phyloP scores from a whole-genome alignment of 1,140 invertebrate species.

The Cotesia glomerata region DNA sequence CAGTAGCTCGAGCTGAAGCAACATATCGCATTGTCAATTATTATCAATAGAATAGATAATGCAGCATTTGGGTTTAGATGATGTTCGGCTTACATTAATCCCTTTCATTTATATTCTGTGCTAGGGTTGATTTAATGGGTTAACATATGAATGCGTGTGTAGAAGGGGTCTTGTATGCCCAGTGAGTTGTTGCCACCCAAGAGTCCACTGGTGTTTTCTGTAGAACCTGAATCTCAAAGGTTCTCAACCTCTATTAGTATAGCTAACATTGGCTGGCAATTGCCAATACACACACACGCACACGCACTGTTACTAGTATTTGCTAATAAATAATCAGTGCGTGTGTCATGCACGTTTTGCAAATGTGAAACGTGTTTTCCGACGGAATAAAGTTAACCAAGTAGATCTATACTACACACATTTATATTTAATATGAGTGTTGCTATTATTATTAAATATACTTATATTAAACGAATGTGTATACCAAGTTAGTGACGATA shows the following conservation, averaged over 20 bases:
- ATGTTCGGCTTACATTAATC: background rate
- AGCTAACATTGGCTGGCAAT: background rate
- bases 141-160: background rate
- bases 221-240: slow-evolving; percentile 60
- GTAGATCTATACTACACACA: background rate
- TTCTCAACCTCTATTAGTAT: slow-evolving; percentile 51
- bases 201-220: slow-evolving; percentile 14
- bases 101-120: background rate
- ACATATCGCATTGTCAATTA: no score
- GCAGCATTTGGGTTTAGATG: no score
- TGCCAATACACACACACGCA: background rate
- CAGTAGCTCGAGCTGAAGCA: no score
- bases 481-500: background rate
- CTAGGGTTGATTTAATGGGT: slow-evolving; percentile 23
- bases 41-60: no score
- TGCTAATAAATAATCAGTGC: background rate
- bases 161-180: slow-evolving; percentile 10
- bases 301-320: no score
- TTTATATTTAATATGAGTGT: no score
- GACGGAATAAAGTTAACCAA: no score
- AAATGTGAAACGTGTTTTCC: background rate
- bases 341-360: background rate
- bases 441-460: no score
- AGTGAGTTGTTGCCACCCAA: slow-evolving; percentile 24
- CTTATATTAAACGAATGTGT: background rate